Evolutionary conservation across 2,888 invertebrate species (phyloP).

Genomic region (Merodon equestris): DNA sequence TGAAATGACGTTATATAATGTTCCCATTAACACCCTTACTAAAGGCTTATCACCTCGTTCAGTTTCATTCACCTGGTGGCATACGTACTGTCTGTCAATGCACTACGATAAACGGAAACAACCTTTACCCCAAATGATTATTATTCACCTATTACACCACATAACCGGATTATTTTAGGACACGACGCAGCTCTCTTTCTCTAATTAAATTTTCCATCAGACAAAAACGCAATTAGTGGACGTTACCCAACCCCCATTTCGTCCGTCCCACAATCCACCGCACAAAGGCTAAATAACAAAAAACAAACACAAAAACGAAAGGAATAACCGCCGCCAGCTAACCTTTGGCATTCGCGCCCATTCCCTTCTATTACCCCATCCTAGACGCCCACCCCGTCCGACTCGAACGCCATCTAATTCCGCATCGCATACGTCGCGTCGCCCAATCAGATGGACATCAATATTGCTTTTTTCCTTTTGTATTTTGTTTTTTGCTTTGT

Average conservation of each 20-base stretch:
- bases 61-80: too few relatives aligned
- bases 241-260: not conserved
- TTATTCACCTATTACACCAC: constrained; percentile 7
- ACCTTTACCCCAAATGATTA: too few relatives aligned
- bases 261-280: constrained; percentile 1
- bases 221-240: constrained; percentile 58
- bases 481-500: constrained; percentile 14
- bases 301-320: constrained; percentile 7
- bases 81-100: too few relatives aligned
- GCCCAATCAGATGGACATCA: constrained; percentile 38
- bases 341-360: constrained; percentile 54
- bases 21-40: too few relatives aligned
- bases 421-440: constrained; percentile 22
- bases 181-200: constrained; percentile 18
- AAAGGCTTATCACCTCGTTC: too few relatives aligned
- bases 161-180: constrained; percentile 45
- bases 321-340: constrained; percentile 21
- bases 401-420: not conserved
- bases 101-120: not conserved
- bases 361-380: constrained; percentile 13
- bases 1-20: too few relatives aligned
- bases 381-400: not conserved
- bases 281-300: not conserved
- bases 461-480: too few relatives aligned
- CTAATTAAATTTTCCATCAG: constrained; percentile 59